These are phyloP conservation scores for Elachura formosa DNA, from an alignment of 2,113 vertebrate species.

Conservation along the genomic window DNA sequence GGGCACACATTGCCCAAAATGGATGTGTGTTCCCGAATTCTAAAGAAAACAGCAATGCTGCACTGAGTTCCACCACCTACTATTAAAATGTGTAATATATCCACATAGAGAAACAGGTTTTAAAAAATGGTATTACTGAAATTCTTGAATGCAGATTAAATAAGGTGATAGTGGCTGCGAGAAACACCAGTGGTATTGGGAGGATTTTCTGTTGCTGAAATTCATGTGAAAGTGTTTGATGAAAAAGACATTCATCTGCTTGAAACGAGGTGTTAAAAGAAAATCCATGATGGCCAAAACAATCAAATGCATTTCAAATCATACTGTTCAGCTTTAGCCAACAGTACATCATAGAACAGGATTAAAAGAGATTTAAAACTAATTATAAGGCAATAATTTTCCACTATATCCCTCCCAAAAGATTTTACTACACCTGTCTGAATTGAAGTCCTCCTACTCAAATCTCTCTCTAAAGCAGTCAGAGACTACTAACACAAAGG, in stretches of 20 bases:
- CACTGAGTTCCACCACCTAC: background rate
- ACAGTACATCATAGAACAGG: background rate
- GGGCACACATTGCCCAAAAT: background rate
- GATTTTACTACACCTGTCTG: background rate
- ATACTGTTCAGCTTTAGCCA: background rate
- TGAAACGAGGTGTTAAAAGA: background rate
- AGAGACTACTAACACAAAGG: background rate
- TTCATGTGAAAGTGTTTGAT: background rate
- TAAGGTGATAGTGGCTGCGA: background rate
- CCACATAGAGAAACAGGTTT: background rate
- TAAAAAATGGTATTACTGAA: background rate
- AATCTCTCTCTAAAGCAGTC: background rate
- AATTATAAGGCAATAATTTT: background rate
- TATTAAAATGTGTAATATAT: background rate
- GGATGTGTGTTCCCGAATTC: background rate
- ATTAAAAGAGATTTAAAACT: background rate
- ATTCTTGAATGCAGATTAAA: background rate
- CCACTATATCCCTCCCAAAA: background rate
- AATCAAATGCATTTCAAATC: background rate
- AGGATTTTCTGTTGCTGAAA: background rate
- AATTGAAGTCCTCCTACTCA: background rate
- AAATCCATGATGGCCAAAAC: background rate
- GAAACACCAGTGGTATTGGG: background rate
- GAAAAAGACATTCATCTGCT: background rate
- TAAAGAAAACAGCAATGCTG: background rate